Percentiles rank a stretch among this genome's conserved stretches.
Conservation (phyloP, 2,797 vertebrate species). For the Tachyglossus aculeatus region DNA sequence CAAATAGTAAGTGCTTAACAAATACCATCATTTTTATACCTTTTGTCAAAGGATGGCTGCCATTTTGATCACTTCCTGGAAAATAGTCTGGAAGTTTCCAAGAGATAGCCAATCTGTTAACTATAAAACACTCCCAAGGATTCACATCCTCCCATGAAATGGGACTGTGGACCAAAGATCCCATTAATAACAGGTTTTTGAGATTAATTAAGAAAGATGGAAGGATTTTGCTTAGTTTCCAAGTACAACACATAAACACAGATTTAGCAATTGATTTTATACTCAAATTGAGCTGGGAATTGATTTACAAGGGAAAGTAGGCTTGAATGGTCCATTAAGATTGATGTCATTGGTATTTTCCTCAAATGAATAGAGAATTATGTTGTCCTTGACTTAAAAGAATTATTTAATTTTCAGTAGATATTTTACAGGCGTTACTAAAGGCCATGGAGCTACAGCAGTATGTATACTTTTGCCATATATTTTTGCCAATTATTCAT, state of each 20-base stretch:
- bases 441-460: constrained; percentile 13
- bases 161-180: too few species aligned
- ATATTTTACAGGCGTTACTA: neutral
- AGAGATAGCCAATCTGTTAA: too few species aligned
- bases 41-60: too few species aligned
- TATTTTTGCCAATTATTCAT: neutral
- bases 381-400: constrained; percentile 5
- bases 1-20: too few species aligned
- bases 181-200: neutral
- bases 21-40: too few species aligned
- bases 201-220: neutral
- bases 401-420: constrained; percentile 15
- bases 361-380: constrained; percentile 13
- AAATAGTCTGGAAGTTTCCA: too few species aligned
- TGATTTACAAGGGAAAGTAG: constrained; percentile 28
- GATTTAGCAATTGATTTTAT: constrained; percentile 17
- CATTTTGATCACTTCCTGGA: too few species aligned
- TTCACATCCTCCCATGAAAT: too few species aligned
- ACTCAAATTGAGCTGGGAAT: constrained; percentile 8
- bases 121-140: too few species aligned
- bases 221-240: neutral
- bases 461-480: neutral
- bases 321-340: constrained; percentile 4
- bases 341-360: constrained; percentile 11
- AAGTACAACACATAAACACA: neutral